These are phyloP conservation scores for Sardinella longiceps DNA, from an alignment of 2,797 vertebrate genomes.

Conservation along the genomic window DNA sequence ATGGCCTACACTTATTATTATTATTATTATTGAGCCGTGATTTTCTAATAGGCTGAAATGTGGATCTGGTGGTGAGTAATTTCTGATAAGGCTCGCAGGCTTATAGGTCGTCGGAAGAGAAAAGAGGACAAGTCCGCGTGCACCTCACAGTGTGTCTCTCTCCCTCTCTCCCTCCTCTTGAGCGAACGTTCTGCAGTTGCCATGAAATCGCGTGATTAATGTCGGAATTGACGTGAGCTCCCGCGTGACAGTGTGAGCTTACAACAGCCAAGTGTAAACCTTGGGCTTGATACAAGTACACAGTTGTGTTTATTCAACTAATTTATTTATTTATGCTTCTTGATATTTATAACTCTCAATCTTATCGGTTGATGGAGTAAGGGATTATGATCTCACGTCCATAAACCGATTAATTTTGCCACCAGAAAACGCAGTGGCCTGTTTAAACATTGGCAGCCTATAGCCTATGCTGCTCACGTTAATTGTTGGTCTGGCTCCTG, in stretches of 20 bases:
- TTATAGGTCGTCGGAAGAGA: conserved; percentile 17
- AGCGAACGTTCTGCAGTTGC: conserved; percentile 22
- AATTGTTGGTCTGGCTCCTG: conserved; percentile 50
- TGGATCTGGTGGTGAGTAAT: not conserved
- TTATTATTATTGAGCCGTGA: conserved; percentile 14
- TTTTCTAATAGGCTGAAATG: conserved; percentile 18
- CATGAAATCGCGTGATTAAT: conserved; percentile 68
- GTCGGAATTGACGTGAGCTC: conserved; percentile 65
- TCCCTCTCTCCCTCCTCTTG: conserved; percentile 29
- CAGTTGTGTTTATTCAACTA: conserved; percentile 45
- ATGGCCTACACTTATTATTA: conserved; percentile 24
- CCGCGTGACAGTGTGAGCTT: conserved; percentile 58
- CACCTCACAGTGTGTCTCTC: not conserved
- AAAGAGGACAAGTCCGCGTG: conserved; percentile 22
- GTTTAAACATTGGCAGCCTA: conserved; percentile 44
- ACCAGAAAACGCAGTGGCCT: conserved; percentile 44
- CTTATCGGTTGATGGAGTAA: conserved; percentile 46
- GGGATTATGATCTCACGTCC: conserved; percentile 58
- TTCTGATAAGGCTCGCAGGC: conserved; percentile 16
- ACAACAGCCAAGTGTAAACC: conserved; percentile 49
- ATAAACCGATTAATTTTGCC: conserved; percentile 55
- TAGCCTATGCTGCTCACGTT: conserved; percentile 33
- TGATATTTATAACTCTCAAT: conserved; percentile 56
- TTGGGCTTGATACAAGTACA: conserved; percentile 47
- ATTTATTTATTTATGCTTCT: conserved; percentile 52